Evolutionary conservation across 2,888 invertebrate genomes (phyloP).

Genomic region (Diploptera punctata): DNA sequence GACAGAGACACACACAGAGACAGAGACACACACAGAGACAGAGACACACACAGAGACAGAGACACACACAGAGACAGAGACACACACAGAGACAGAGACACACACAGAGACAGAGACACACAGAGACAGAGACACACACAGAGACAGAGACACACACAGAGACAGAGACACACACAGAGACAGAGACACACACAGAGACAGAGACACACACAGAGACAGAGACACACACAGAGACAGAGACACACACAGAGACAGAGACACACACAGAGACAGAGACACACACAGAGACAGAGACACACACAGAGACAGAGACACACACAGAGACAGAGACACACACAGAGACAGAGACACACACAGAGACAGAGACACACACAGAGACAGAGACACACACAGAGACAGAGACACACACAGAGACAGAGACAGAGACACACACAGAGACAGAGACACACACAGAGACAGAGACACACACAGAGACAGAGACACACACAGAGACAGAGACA

Average conservation of each 20-base stretch:
- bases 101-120: no score
- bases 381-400: background rate
- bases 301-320: slow-evolving; percentile 5
- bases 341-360: slow-evolving; percentile 9
- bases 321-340: slow-evolving; percentile 5
- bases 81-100: no score
- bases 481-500: slow-evolving; percentile 9
- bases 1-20: slow-evolving; percentile 5
- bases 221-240: slow-evolving; percentile 5
- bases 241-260: slow-evolving; percentile 9
- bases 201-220: background rate
- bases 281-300: slow-evolving; percentile 9
- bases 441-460: slow-evolving; percentile 1
- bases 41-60: slow-evolving; percentile 8
- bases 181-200: background rate
- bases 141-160: no score
- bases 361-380: slow-evolving; percentile 9
- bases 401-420: slow-evolving; percentile 7
- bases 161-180: no score
- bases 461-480: slow-evolving; percentile 9
- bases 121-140: no score
- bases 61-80: slow-evolving; percentile 1
- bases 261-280: slow-evolving; percentile 5
- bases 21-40: slow-evolving; percentile 5
- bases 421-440: slow-evolving; percentile 5